Evolutionary conservation across 1,140 invertebrate genomes (phyloP), one percentile per base, ranked within the genome.

Genomic region (Asobara japonica): DNA sequence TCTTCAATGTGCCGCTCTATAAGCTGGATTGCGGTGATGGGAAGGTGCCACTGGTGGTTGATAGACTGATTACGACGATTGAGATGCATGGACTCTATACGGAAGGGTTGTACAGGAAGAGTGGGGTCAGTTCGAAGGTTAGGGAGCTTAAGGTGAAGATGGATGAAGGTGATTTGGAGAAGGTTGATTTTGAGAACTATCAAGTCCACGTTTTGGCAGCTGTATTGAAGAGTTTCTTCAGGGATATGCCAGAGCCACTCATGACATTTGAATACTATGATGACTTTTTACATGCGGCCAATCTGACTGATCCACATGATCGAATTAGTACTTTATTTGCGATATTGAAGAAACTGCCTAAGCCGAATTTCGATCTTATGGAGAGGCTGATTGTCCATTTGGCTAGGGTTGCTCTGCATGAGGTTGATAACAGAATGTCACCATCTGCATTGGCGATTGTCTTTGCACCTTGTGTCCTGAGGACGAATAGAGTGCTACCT

Each of bases 221-320:
- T 16, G 94, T 97, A n/a, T 88, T 98, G 16, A 98, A 98, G 86
- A 90, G 91, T 48, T 97, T 97, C 87, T 93, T 98, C 80, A 90
- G 96, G 25, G 96, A 98, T 81, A 93, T 98, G 90, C 94, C 95
- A 2, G 97, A 98, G 85, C 97, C 97, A 13, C 86, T 98, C 65
- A 88, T 98, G 73, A 98, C 96, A 20, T 97, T 94, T 87, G 96
- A 98, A 77, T 92, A 95, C 48, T 98, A 98, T 84, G 96, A 98
- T 83, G 96, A 98, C 82, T 97, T 98, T 81, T 89, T 98, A 51
- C 90, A 95, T 76, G 95, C 94, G 41, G 92, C 94, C 29, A 94
- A 94, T 83, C 89, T 97, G 16, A 91, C 92, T 16, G 94, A 97
- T 83, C 89, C 90, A 2, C 91, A 93, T 81, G 96, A 98, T 84